A percentile compares a stretch with the other conserved stretches of the same genome.
Conservation (phyloP, 2,113 vertebrate genomes). For the Heterocephalus glaber region DNA sequence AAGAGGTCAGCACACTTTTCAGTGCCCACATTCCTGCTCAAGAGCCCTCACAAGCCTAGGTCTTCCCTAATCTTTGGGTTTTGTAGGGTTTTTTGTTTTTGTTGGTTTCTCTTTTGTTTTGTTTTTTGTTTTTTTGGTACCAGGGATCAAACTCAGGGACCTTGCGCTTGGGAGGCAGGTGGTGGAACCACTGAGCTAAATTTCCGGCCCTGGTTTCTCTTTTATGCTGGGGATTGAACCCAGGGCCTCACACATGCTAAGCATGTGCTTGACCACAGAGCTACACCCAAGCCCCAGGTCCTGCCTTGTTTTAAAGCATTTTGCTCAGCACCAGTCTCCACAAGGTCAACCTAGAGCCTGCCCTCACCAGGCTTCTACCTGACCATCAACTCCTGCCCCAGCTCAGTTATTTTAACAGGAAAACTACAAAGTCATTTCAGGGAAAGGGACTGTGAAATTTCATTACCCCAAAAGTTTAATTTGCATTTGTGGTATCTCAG, state of each 20-base stretch:
- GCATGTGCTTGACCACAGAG: background rate
- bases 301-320: background rate
- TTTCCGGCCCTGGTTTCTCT: background rate
- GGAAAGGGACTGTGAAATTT: constrained; percentile 10
- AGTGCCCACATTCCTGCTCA: background rate
- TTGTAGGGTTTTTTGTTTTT: background rate
- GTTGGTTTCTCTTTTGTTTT: background rate
- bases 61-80: background rate
- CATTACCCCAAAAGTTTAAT: constrained; percentile 38
- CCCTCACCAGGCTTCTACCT: background rate
- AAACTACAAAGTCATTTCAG: constrained; percentile 40
- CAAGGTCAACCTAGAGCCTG: background rate
- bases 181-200: no score
- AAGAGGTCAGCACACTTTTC: background rate
- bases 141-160: no score
- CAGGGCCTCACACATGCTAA: background rate
- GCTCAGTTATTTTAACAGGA: background rate
- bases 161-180: no score
- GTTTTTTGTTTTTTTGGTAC: no score
- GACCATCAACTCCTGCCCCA: background rate
- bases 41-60: background rate
- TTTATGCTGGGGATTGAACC: background rate
- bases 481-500: constrained; percentile 34
- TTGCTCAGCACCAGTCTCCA: no score
- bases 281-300: background rate